Percentiles rank a stretch among this genome's conserved stretches.
Conservation (phyloP, 2,113 vertebrate genomes). For the Condylura cristata region DNA sequence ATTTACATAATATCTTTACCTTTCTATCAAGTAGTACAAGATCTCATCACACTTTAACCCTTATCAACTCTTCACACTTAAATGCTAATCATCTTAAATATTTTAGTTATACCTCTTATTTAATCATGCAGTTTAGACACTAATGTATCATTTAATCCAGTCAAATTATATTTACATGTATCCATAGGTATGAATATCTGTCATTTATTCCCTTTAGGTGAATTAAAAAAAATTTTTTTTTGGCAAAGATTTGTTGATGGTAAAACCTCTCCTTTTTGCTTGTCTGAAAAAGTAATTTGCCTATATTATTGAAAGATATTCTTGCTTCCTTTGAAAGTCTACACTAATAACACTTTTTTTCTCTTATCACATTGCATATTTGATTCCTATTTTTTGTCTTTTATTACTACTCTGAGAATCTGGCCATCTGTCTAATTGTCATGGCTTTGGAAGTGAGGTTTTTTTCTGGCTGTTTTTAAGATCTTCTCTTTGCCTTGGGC, state of each 20-base stretch:
- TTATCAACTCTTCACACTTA: neutral
- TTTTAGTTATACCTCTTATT: neutral
- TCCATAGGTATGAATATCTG: neutral
- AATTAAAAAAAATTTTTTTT: neutral
- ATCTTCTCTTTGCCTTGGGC: conserved; percentile 13
- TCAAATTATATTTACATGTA: neutral
- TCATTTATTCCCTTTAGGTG: neutral
- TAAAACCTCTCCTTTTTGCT: neutral
- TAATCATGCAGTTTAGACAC: neutral
- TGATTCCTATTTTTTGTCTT: conserved; percentile 49
- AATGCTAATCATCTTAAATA: neutral
- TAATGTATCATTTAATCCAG: neutral
- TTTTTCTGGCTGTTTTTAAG: neutral
- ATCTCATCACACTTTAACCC: neutral
- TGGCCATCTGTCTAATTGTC: conserved; percentile 56
- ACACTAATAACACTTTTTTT: neutral
- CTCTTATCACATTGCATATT: neutral
- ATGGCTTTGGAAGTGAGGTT: conserved; percentile 29
- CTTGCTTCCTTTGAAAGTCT: conserved; percentile 48
- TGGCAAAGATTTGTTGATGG: neutral
- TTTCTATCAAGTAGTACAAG: neutral
- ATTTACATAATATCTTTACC: neutral
- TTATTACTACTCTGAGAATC: neutral
- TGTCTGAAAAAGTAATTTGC: conserved; percentile 2
- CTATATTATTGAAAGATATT: conserved; percentile 8